Evolutionary conservation across 2,888 invertebrate species (phyloP).

Genomic region (Melitaea athalia): DNA sequence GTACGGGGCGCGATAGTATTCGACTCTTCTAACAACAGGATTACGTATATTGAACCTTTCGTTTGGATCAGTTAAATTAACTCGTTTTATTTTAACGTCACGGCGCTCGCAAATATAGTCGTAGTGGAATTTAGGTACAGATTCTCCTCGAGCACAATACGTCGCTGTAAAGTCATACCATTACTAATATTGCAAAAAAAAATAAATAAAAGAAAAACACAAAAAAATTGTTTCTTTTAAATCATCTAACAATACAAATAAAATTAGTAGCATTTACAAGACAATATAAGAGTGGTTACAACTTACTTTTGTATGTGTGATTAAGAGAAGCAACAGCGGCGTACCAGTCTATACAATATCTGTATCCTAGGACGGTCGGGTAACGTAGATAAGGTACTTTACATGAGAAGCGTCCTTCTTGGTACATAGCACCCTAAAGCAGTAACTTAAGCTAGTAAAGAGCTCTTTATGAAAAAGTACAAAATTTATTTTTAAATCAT

Average conservation of each 20-base stretch:
- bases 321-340: slow-evolving; percentile 69
- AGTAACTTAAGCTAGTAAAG: neutral
- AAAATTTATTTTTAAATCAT: neutral
- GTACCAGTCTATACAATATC: slow-evolving; percentile 71
- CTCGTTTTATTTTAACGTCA: slow-evolving; percentile 69
- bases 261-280: neutral
- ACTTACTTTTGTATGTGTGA: slow-evolving; percentile 70
- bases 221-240: too few relatives aligned
- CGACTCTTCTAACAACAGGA: slow-evolving; percentile 69
- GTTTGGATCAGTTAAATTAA: slow-evolving; percentile 72
- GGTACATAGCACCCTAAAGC: slow-evolving; percentile 73
- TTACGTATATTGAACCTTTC: slow-evolving; percentile 72
- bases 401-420: slow-evolving; percentile 71
- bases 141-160: slow-evolving; percentile 68
- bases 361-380: slow-evolving; percentile 66
- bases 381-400: slow-evolving; percentile 68
- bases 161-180: slow-evolving; percentile 52
- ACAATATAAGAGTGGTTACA: neutral
- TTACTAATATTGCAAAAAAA: too few relatives aligned
- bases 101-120: slow-evolving; percentile 74
- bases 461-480: neutral
- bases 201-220: neutral
- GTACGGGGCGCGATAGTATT: slow-evolving; percentile 73
- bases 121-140: slow-evolving; percentile 73
- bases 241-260: neutral